These are phyloP conservation scores for Cairina moschata DNA, from an alignment of 2,113 vertebrate species.

Conservation along the genomic window DNA sequence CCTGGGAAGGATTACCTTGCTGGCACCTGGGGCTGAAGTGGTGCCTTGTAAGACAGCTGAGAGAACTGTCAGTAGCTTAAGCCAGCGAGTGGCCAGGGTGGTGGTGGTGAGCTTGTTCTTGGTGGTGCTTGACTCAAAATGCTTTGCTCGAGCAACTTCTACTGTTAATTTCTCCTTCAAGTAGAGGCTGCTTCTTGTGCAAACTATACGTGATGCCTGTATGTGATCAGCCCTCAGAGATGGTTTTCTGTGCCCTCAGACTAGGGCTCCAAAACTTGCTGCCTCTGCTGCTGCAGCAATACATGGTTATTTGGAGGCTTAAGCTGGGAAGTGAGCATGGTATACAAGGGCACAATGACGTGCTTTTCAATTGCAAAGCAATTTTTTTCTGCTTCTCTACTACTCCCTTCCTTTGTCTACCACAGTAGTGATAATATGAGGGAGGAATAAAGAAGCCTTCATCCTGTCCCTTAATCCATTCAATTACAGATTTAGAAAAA, in stretches of 20 bases:
- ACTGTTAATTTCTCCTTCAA: not conserved
- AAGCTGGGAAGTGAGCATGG: not conserved
- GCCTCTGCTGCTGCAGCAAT: not conserved
- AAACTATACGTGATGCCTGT: not conserved
- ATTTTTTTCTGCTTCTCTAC: not conserved
- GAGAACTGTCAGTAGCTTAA: not conserved
- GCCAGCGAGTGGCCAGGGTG: not conserved
- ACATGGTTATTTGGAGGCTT: not conserved
- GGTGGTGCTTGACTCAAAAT: not conserved
- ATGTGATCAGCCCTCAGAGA: not conserved
- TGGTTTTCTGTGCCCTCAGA: not conserved
- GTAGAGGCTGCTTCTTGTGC: not conserved
- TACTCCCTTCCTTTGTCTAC: not conserved
- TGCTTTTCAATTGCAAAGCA: not conserved
- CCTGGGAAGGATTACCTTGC: not conserved
- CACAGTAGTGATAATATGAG: not conserved
- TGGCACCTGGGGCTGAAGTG: not conserved
- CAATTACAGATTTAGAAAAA: not conserved
- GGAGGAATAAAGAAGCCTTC: not conserved
- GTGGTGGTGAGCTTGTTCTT: not conserved
- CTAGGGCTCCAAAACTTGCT: not conserved
- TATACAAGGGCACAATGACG: not conserved
- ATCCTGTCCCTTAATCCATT: not conserved
- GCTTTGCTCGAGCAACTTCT: not conserved
- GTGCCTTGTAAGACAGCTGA: not conserved